Evolutionary conservation across 2,888 invertebrate species (phyloP).

Genomic region (Sylvicola cinctus): DNA sequence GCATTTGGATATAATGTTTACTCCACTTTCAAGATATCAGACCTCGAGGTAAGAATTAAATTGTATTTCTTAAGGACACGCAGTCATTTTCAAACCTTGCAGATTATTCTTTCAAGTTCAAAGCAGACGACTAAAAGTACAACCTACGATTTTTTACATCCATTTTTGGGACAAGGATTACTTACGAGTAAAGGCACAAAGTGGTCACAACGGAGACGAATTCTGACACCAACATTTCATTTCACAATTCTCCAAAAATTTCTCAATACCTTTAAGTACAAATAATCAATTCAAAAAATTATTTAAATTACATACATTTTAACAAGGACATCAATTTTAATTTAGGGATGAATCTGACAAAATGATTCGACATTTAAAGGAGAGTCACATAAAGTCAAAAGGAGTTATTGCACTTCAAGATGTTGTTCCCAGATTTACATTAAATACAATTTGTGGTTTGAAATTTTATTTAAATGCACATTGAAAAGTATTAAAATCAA

Average conservation of each 20-base stretch:
- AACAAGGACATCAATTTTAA: conserved; percentile 12
- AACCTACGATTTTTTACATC: conserved; percentile 25
- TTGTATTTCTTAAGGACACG: no score
- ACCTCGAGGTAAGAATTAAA: no score
- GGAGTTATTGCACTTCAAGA: conserved; percentile 26
- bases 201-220: conserved; percentile 38
- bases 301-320: conserved; percentile 3
- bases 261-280: conserved; percentile 18
- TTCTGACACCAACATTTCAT: conserved; percentile 43
- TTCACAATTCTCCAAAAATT: conserved; percentile 34
- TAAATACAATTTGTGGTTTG: conserved; percentile 46
- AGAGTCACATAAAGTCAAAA: conserved; percentile 11
- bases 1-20: no score
- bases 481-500: neutral
- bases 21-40: no score
- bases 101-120: conserved; percentile 16
- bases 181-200: conserved; percentile 14
- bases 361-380: conserved; percentile 15
- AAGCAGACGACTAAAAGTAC: conserved; percentile 29
- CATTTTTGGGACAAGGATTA: conserved; percentile 31
- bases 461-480: conserved; percentile 5
- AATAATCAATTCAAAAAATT: neutral
- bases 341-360: conserved; percentile 17
- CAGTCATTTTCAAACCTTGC: no score
- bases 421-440: conserved; percentile 33